Percentiles rank a stretch among this genome's conserved stretches.
Conservation (phyloP, 2,113 vertebrate species). For the Erythrocercus mccallii region DNA sequence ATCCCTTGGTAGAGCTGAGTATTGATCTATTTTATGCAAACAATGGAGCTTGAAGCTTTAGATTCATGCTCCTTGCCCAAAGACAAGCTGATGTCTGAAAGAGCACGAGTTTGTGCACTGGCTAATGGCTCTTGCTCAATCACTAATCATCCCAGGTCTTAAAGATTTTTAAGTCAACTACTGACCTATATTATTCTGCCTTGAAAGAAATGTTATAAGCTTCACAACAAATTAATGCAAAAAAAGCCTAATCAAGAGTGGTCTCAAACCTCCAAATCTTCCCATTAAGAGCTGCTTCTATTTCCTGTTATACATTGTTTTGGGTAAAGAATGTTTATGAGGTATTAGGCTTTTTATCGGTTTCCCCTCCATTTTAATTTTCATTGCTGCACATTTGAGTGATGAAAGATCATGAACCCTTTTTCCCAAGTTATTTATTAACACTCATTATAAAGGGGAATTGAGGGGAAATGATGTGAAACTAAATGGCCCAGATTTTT, state of each 20-base stretch:
- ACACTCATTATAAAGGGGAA: neutral
- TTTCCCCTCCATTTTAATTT: slow-evolving; percentile 10
- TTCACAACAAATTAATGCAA: slow-evolving; percentile 4
- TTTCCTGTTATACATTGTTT: neutral
- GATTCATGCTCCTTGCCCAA: neutral
- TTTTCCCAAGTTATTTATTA: neutral
- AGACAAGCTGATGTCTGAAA: neutral
- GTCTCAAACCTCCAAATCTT: neutral
- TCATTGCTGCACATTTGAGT: neutral
- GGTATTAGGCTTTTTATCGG: neutral
- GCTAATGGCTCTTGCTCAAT: neutral
- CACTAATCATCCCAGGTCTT: slow-evolving; percentile 18
- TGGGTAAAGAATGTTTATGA: neutral
- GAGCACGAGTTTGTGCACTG: neutral
- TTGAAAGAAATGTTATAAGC: slow-evolving; percentile 27
- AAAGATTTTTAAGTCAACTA: slow-evolving; percentile 45
- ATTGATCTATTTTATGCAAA: slow-evolving; percentile 16
- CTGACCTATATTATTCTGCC: slow-evolving; percentile 15
- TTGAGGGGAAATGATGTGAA: neutral
- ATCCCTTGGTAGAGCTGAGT: neutral
- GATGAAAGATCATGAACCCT: neutral
- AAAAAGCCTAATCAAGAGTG: slow-evolving; percentile 47
- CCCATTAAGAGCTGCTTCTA: neutral
- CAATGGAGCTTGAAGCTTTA: neutral
- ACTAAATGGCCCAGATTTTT: neutral